These are phyloP conservation scores for Fopius arisanus DNA, from an alignment of 1,140 invertebrate species.

Conservation along the genomic window DNA sequence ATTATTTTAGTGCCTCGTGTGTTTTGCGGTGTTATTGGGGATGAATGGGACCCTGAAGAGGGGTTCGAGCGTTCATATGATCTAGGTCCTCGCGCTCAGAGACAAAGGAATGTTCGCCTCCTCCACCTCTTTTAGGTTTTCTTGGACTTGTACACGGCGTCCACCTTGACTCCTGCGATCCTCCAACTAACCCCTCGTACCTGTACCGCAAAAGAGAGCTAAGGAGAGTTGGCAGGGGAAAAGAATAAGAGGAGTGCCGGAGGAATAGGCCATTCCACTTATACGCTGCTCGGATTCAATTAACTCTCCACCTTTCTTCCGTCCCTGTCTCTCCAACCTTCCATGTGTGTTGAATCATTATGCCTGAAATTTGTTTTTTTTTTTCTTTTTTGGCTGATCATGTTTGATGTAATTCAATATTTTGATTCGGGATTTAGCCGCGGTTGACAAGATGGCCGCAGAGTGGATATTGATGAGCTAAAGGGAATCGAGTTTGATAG, in stretches of 20 bases:
- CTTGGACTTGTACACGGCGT: slow-evolving; percentile 33
- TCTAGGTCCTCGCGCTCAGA: slow-evolving; percentile 56
- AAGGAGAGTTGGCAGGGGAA: slow-evolving; percentile 25
- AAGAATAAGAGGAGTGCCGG: slow-evolving; percentile 30
- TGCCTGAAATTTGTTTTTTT: not conserved
- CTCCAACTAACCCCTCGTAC: slow-evolving; percentile 47
- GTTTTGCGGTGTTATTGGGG: not conserved
- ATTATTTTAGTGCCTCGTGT: too few relatives aligned
- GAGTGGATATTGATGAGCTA: not conserved
- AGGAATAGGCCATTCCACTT: slow-evolving; percentile 65
- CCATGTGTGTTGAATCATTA: not conserved
- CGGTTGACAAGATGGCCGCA: not conserved
- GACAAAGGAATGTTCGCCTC: slow-evolving; percentile 62
- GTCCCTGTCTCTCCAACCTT: slow-evolving; percentile 30
- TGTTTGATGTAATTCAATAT: slow-evolving; percentile 9
- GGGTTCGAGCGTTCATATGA: slow-evolving; percentile 9
- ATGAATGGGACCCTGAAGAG: not conserved
- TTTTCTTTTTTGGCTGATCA: not conserved
- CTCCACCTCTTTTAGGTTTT: slow-evolving; percentile 22
- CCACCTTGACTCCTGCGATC: slow-evolving; percentile 45
- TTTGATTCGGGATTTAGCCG: not conserved
- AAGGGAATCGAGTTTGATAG: not conserved
- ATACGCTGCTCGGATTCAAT: slow-evolving; percentile 66
- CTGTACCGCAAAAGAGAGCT: slow-evolving; percentile 35
- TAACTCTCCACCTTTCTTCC: slow-evolving; percentile 60